A percentile compares a stretch with the other conserved stretches of the same genome.
phyloP scores from a whole-genome alignment of 2,888 invertebrate species.

The Dasypogon diadema region DNA sequence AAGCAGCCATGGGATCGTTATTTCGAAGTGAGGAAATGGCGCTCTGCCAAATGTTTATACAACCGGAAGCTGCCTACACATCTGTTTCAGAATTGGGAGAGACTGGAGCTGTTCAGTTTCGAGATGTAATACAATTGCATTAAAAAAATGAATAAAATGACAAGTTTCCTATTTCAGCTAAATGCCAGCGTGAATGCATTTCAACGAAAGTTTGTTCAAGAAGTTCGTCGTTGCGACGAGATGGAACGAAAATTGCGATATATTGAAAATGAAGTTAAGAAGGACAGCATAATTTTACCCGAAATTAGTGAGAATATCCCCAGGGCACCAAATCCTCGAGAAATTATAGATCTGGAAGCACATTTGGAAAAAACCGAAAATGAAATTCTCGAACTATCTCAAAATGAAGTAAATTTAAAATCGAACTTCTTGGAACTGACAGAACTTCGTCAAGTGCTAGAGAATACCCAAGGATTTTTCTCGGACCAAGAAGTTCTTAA shows the following conservation, averaged over 20 bases:
- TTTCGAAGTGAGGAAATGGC: slow-evolving; percentile 94
- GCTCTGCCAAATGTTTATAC: slow-evolving; percentile 93
- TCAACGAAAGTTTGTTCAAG: slow-evolving; percentile 86
- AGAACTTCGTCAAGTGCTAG: slow-evolving; percentile 90
- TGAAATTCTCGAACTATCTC: slow-evolving; percentile 92
- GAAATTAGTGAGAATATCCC: slow-evolving; percentile 74
- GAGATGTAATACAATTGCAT: slow-evolving; percentile 81
- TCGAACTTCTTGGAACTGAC: slow-evolving; percentile 92
- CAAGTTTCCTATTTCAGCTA: slow-evolving; percentile 68
- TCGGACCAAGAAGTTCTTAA: slow-evolving; percentile 64
- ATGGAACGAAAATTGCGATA: slow-evolving; percentile 84
- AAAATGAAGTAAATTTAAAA: slow-evolving; percentile 92
- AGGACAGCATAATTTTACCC: slow-evolving; percentile 79
- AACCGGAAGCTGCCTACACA: slow-evolving; percentile 94
- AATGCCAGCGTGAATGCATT: slow-evolving; percentile 84
- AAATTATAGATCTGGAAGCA: slow-evolving; percentile 83
- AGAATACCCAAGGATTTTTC: slow-evolving; percentile 81
- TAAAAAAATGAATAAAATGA: not conserved
- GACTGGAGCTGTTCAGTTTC: slow-evolving; percentile 92
- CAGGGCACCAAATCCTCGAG: slow-evolving; percentile 79
- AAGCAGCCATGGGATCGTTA: slow-evolving; percentile 82
- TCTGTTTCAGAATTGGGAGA: slow-evolving; percentile 95
- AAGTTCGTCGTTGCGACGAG: slow-evolving; percentile 87
- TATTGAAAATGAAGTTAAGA: slow-evolving; percentile 82
- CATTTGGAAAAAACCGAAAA: slow-evolving; percentile 96